Evolutionary conservation across 2,888 invertebrate species (phyloP), one percentile per base, ranked within the genome.

Genomic region (Baccha elongata): DNA sequence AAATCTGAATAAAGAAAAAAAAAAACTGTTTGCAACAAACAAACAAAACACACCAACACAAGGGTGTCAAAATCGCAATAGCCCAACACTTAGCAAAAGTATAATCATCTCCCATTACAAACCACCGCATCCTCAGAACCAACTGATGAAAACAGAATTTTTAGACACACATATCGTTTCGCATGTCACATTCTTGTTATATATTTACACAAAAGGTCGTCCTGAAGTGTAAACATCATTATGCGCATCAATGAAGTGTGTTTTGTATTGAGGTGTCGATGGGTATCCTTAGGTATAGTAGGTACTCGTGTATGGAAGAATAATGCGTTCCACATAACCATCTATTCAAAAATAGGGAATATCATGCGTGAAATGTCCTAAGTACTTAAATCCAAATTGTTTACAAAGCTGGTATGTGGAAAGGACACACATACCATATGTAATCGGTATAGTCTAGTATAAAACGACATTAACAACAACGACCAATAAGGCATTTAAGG

Each of bases 161-260:
- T 19, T 8, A 29, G n/a, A n/a, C n/a, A n/a, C n/a, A 44, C 32
- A 60, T 21, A 17, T 17, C 53, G 35, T n/a, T 17, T 68, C 37
- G 21, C 40, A 60, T 60, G 53, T 62, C 44, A 44, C 40, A 44
- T 62, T 58, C 68, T 23, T 74, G 15, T 75, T 64, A 29, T 76
- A 52, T 52, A 21, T 15, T 46, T 52, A 13, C 55, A 78, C 62
- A 68, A 68, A 44, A 73, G 72, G 68, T 72, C 72, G 55, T 58
- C 37, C 62, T 72, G 68, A 73, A 83, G 83, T 83, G 83, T 78
- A 78, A 83, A 83, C 83, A 83, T 68, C 73, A 83, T 78, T 83
- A 83, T 73, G 71, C 78, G 78, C 73, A 64, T 73, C 67, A 68
- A 48, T 46, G 55, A 67, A 60, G 62, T 60, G 65, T 68, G 44